phyloP scores from a whole-genome alignment of 2,888 invertebrate genomes.

The Arge pagana region DNA sequence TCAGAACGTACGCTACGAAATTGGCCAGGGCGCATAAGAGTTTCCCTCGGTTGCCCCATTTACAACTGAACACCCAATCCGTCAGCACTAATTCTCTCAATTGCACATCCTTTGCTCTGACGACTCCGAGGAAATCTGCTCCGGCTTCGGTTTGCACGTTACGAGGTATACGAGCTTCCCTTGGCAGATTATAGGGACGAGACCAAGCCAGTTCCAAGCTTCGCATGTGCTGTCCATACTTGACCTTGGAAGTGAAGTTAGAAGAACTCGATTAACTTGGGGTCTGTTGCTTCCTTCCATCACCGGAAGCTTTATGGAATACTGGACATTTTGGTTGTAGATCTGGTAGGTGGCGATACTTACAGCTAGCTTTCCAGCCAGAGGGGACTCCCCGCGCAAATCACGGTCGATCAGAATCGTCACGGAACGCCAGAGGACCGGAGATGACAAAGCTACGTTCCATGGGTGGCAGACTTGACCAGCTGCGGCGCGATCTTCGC shows the following conservation, averaged over 20 bases:
- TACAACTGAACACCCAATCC: slow-evolving; percentile 59
- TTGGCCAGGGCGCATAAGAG: slow-evolving; percentile 49
- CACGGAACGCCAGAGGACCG: slow-evolving; percentile 52
- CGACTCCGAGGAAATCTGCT: slow-evolving; percentile 53
- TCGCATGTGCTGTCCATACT: slow-evolving; percentile 58
- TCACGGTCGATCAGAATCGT: slow-evolving; percentile 51
- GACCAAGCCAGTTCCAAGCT: slow-evolving; percentile 60
- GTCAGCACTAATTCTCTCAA: slow-evolving; percentile 56
- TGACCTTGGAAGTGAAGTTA: slow-evolving; percentile 43
- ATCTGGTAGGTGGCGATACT: slow-evolving; percentile 17
- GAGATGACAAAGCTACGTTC: slow-evolving; percentile 48
- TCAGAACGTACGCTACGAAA: slow-evolving; percentile 44
- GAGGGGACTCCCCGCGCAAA: slow-evolving; percentile 43
- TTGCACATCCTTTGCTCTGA: slow-evolving; percentile 57
- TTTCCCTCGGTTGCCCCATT: slow-evolving; percentile 52
- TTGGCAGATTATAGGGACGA: slow-evolving; percentile 53
- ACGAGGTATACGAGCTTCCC: slow-evolving; percentile 48
- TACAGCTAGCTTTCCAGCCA: slow-evolving; percentile 48
- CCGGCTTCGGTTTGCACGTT: slow-evolving; percentile 55
- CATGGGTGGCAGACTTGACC: slow-evolving; percentile 48
- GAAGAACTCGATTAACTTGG: neutral
- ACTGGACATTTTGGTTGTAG: neutral
- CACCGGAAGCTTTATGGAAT: no score
- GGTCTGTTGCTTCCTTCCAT: neutral
- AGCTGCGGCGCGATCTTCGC: slow-evolving; percentile 46